Evolutionary conservation across 2,113 vertebrate genomes (phyloP), one percentile per base, ranked within the genome.

Genomic region (Malurus melanocephalus): DNA sequence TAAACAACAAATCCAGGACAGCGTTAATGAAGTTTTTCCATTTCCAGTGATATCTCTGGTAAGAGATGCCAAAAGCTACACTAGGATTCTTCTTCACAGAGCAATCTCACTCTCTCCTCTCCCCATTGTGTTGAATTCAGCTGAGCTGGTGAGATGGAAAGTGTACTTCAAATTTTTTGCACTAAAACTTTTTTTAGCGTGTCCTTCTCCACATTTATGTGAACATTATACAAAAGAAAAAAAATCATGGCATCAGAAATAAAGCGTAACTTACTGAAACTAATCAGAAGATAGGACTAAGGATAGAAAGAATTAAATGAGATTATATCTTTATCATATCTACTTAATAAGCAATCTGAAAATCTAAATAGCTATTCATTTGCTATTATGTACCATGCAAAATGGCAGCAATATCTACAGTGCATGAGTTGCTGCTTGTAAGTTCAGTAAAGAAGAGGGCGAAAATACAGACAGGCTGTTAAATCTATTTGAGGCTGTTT

Each of bases 271-370:
- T 75, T 84, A 90, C 74, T 84, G 92, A 84, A 92, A 88, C 84
- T 93, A 95, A 95, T 93, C 87, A 51, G 61, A 93, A 94, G 74
- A 93, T 79, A 92, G 43, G 87, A 79, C 74, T 93, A 90, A 68
- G 65, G 73, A 78, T 61, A 67, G 84, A 86, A 90, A 92, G 80
- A 90, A 94, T 90, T 57, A 92, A 88, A 88, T 87, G 60, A 95
- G 90, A 93, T 92, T 18, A 81, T 95, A 94, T 88, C 95, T 95
- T 93, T 92, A 92, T 88, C 80, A 21, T 93, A 95, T 95, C 91
- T 82, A 76, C 59, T 88, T 85, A 88, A 90, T 69, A 94, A 93
- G 67, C 40, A 93, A 93, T 93, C 75, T 95, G 64, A 35, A 93
- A 92, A 93, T 90, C 87, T 94, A 94, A 91, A 90, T 89, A 93